phyloP scores from a whole-genome alignment of 35 echinoderm and acorn worm species.

The Amphiura filiformis region DNA sequence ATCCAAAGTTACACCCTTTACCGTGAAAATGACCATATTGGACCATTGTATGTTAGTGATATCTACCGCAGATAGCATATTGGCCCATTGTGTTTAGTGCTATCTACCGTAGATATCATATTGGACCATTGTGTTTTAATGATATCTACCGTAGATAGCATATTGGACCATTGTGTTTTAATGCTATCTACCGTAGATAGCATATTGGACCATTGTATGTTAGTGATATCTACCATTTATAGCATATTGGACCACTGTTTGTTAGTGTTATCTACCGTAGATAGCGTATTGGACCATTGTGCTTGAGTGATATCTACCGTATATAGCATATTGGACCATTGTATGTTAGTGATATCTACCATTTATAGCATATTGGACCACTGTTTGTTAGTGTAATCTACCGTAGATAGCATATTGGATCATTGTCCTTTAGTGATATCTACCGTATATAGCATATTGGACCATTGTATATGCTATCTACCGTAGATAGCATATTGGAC shows the following conservation, averaged over 20 bases:
- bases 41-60: background rate
- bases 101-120: too few relatives aligned
- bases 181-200: background rate
- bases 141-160: background rate
- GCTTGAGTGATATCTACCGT: too few relatives aligned
- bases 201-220: conserved; percentile 1
- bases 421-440: background rate
- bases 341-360: background rate
- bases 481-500: background rate
- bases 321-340: too few relatives aligned
- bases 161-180: background rate
- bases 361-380: background rate
- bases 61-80: background rate
- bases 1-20: too few relatives aligned
- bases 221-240: background rate
- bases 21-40: too few relatives aligned
- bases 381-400: background rate
- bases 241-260: conserved; percentile 1
- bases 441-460: conserved; percentile 1
- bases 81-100: too few relatives aligned
- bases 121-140: background rate
- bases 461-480: background rate
- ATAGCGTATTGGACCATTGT: too few relatives aligned
- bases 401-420: background rate
- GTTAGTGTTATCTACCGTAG: background rate